A percentile compares a stretch with the other conserved stretches of the same genome.
phyloP scores from a whole-genome alignment of 2,888 invertebrate species.

The Dolichopus griseipennis region DNA sequence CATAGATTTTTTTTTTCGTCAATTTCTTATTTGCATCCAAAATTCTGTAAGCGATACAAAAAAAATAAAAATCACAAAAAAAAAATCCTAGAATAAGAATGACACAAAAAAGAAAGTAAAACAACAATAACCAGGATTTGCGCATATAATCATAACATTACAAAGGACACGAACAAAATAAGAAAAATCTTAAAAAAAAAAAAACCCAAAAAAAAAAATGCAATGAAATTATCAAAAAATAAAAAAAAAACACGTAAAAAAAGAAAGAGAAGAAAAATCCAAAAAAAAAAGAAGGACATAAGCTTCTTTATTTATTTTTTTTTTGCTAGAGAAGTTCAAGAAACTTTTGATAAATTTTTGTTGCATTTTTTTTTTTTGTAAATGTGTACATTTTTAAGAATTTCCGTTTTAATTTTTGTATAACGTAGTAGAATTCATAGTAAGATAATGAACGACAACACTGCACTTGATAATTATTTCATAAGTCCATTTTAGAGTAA shows the following conservation, averaged over 20 bases:
- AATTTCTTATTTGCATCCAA: no score
- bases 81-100: background rate
- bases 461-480: no score
- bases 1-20: background rate
- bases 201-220: background rate
- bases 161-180: conserved; percentile 20
- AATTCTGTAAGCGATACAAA: background rate
- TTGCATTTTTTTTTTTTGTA: background rate
- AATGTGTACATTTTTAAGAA: no score
- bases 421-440: no score
- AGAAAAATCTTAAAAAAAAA: conserved; percentile 20
- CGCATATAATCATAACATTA: conserved; percentile 11
- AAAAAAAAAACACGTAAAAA: background rate
- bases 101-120: background rate
- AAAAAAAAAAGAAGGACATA: background rate
- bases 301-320: background rate
- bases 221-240: background rate
- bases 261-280: background rate
- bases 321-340: conserved; percentile 9
- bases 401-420: no score
- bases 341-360: conserved; percentile 2
- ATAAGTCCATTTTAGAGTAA: no score
- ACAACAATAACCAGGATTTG: background rate
- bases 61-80: background rate
- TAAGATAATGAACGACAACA: no score